These are phyloP conservation scores for Tricholauxania praeusta DNA, from an alignment of 2,888 invertebrate genomes.

Conservation along the genomic window DNA sequence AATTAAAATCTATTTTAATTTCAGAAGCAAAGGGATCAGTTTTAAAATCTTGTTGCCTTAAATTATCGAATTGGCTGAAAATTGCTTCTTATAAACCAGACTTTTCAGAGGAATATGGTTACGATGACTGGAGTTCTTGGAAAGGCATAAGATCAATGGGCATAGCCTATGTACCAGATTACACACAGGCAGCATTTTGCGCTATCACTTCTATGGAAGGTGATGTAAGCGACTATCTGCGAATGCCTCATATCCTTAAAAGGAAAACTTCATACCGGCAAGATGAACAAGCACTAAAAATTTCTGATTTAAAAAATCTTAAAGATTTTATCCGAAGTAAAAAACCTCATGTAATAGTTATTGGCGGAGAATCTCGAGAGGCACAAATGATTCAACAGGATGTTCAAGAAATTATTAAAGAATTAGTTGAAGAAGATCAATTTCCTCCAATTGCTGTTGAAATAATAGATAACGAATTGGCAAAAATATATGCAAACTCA, in stretches of 20 bases:
- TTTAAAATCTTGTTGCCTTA: slow-evolving; percentile 84
- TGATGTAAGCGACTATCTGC: slow-evolving; percentile 90
- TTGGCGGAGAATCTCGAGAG: slow-evolving; percentile 92
- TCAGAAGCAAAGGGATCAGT: slow-evolving; percentile 90
- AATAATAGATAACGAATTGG: slow-evolving; percentile 93
- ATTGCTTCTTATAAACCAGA: slow-evolving; percentile 78
- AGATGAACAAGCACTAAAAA: slow-evolving; percentile 76
- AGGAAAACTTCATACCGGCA: slow-evolving; percentile 80
- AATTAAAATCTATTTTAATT: slow-evolving; percentile 82
- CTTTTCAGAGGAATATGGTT: slow-evolving; percentile 83
- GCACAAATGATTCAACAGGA: slow-evolving; percentile 85
- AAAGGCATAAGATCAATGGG: slow-evolving; percentile 87
- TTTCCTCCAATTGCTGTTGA: slow-evolving; percentile 90
- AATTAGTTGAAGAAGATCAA: slow-evolving; percentile 85
- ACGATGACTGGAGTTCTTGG: slow-evolving; percentile 89
- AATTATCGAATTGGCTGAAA: slow-evolving; percentile 91
- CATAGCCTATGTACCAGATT: slow-evolving; percentile 88
- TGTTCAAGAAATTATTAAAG: slow-evolving; percentile 79
- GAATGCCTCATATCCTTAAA: slow-evolving; percentile 87
- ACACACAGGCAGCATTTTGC: slow-evolving; percentile 87
- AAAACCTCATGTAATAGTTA: slow-evolving; percentile 93
- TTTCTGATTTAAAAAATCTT: slow-evolving; percentile 77
- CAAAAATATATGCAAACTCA: slow-evolving; percentile 92
- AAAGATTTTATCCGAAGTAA: slow-evolving; percentile 88
- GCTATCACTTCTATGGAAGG: slow-evolving; percentile 90